Percentiles rank a stretch among this genome's conserved stretches.
Conservation (phyloP, 2,113 vertebrate species). For the Callocephalon fimbriatum region DNA sequence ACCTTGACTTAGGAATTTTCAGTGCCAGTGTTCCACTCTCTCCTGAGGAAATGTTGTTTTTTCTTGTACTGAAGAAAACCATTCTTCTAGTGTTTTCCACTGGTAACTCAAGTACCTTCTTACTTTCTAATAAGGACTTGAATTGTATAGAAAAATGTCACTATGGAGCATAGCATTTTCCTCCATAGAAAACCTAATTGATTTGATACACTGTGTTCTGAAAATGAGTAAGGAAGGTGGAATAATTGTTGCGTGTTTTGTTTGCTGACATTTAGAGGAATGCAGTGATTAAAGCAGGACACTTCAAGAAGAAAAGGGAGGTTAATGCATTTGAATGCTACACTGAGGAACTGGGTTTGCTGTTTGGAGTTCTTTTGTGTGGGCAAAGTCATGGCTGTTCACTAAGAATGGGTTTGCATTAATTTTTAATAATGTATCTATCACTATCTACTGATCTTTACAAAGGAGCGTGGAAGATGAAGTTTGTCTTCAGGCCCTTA, state of each 20-base stretch:
- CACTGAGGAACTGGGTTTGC: background rate
- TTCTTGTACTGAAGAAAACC: background rate
- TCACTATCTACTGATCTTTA: background rate
- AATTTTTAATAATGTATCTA: background rate
- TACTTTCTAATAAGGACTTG: background rate
- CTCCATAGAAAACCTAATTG: background rate
- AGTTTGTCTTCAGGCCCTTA: background rate
- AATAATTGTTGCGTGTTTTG: background rate
- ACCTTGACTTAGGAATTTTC: background rate
- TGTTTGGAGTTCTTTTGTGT: background rate
- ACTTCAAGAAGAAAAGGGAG: background rate
- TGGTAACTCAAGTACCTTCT: background rate
- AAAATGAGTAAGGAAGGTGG: background rate
- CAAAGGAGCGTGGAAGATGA: background rate
- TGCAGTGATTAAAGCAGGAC: background rate
- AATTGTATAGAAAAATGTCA: background rate
- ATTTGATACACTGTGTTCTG: background rate
- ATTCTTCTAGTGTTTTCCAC: background rate
- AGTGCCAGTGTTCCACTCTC: background rate
- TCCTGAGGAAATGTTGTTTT: background rate
- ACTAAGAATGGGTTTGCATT: background rate
- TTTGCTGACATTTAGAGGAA: background rate
- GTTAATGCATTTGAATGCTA: background rate
- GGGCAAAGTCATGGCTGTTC: background rate
- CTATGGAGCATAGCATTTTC: background rate